Evolutionary conservation across 2,888 invertebrate genomes (phyloP), one percentile per base, ranked within the genome.

Genomic region (Pheosia gnoma): DNA sequence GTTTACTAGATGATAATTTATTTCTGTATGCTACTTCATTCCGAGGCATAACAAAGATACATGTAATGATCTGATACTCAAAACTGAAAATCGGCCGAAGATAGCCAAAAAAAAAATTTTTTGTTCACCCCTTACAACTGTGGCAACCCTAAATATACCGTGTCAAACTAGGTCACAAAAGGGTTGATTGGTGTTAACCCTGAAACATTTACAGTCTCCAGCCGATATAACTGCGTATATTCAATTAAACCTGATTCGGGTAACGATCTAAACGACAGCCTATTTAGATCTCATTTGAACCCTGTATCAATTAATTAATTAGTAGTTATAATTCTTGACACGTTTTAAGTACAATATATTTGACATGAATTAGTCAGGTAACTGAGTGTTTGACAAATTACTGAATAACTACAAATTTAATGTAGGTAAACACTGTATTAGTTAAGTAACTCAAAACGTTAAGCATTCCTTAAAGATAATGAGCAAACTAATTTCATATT

Each of bases 101-200:
- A n/a, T 25, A 25, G 25, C 25, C n/a, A n/a, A n/a, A n/a, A n/a
- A n/a, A n/a, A n/a, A 25, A 7, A 39, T 39, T 39, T 39, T 3
- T 9, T 10, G 9, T 8, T 10, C 43, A 43, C 43, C 4, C 3
- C 4, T 9, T 43, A 4, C 43, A 43, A 0, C 43, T 9, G 56
- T 13, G 13, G 3, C 56, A 37, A 43, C 53, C 43, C 60, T 60
- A 43, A 8, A 54, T 41, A 39, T 25, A 3, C 10, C 56, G 7
- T 56, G 56, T 41, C 39, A 41, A 56, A 56, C 56, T 56, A 56
- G 56, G 80, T 74, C 75, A 77, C 71, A 66, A 64, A 69, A 64
- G 69, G 72, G 70, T 74, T 68, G 67, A 60, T 59, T 67, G n/a
- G 56, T 53, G 36, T 52, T 66, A 69, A 59, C 74, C 72, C 72